phyloP scores from a whole-genome alignment of 2,113 vertebrate genomes.

The Eleginops maclovinus region DNA sequence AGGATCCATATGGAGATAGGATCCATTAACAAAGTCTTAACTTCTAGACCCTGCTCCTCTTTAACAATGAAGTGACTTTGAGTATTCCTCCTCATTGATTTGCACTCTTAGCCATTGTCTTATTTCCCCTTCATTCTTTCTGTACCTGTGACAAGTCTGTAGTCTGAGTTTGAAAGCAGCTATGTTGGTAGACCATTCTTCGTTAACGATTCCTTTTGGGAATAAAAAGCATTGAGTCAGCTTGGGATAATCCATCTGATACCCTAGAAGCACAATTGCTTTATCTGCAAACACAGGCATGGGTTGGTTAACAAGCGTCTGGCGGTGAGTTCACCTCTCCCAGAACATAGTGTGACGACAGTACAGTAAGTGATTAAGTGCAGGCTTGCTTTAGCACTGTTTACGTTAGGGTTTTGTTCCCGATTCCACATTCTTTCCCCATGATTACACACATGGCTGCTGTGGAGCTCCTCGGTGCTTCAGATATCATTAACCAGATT shows the following conservation, averaged over 20 bases:
- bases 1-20: not conserved
- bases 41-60: too few relatives aligned
- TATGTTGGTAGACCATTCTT: not conserved
- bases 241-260: conserved; percentile 1
- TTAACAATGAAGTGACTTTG: too few relatives aligned
- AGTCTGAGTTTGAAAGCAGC: not conserved
- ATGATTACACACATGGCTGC: not conserved
- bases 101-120: too few relatives aligned
- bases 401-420: conserved; percentile 27
- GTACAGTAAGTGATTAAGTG: conserved; percentile 40
- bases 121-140: not conserved
- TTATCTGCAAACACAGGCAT: conserved; percentile 15
- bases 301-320: not conserved
- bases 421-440: conserved; percentile 9
- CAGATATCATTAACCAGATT: not conserved
- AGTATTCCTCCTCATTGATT: too few relatives aligned
- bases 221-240: conserved; percentile 8
- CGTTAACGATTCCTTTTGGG: not conserved
- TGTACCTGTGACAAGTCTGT: not conserved
- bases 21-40: not conserved
- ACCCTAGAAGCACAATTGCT: conserved; percentile 14
- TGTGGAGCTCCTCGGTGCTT: not conserved
- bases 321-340: conserved; percentile 26
- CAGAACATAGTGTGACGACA: conserved; percentile 13
- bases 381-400: conserved; percentile 1